Base-by-base conservation (phyloP, 2,888 invertebrate genomes). In the Anoplius nigerrimus region DNA sequence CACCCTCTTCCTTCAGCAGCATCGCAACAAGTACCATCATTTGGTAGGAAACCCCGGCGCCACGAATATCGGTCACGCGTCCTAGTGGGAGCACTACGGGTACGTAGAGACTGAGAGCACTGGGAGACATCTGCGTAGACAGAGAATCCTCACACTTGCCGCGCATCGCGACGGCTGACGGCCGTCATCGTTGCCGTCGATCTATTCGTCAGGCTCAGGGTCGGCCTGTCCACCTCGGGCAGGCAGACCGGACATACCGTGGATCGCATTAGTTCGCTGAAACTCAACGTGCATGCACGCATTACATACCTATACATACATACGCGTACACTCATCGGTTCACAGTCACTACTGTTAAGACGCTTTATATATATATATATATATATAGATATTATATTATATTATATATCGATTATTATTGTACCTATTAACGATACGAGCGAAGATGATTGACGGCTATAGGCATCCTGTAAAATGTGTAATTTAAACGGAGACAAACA, bases 1-100 rank as follows among this genome's bases (percentile, higher is more conserved):
- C 27, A 88, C 90, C 21, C 81, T 92, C 11, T 92, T 92, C 80
- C 86, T 91, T 59, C 81, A 76, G 18, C 81, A 79, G 34, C 79
- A 78, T 18, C 75, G 74, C 55, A 59, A 22, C 59, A 76, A 75
- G 24, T 71, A 75, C 45, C 78, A 76, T 54, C 72, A 74, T 52
- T 74, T 77, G 54, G 66, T 78, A 34, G 67, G 62, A 43, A 75
- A 65, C 57, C 62, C 54, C 27, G 66, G 66, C 22, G 60, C 18
- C 22, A 20, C 61, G 53, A 75, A 69, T 24, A 66, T 76, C 56
- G 72, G 76, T 27, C 82, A 79, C 65, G 72, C 79, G 56, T 85
- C 83, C 80, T 86, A 86, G 83, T 83, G 79, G n/a, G 70, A 74
- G 66, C 71, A 54, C 71, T 34, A n/a, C 5, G 48, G 48, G 48